phyloP scores from a whole-genome alignment of 1,140 invertebrate genomes.

The Zaprionus lachaisei region DNA sequence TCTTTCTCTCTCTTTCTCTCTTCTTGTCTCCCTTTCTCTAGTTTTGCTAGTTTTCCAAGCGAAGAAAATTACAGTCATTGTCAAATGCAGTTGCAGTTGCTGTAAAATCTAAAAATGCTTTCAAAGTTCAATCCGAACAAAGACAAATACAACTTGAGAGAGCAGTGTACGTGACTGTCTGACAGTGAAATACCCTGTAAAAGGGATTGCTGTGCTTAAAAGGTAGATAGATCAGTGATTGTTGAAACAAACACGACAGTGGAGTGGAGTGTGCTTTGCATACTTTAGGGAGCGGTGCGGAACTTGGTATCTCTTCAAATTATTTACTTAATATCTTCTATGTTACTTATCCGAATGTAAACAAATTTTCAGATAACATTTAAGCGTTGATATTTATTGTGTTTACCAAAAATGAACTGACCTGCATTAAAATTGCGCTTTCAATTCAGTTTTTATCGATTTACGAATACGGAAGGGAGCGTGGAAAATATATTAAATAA shows the following conservation, averaged over 20 bases:
- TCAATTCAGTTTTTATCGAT: no score
- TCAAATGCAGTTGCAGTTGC: constrained; percentile 60
- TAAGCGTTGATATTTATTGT: no score
- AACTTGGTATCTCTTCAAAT: no score
- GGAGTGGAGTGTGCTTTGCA: no score
- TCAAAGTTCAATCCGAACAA: constrained; percentile 60
- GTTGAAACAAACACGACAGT: background rate
- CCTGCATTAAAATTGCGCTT: no score
- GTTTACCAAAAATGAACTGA: no score
- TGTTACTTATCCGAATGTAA: no score
- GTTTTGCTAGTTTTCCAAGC: constrained; percentile 44
- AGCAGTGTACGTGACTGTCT: background rate
- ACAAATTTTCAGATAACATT: no score
- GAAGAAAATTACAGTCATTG: constrained; percentile 70
- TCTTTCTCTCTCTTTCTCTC: background rate
- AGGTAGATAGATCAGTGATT: background rate
- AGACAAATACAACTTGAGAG: constrained; percentile 19
- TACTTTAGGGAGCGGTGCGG: no score
- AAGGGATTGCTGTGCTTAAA: background rate
- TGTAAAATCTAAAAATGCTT: constrained; percentile 52
- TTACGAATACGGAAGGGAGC: no score
- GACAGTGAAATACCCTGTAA: background rate
- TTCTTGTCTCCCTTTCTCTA: constrained; percentile 13
- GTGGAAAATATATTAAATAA: no score
- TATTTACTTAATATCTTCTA: no score